phyloP scores from a whole-genome alignment of 2,797 vertebrate genomes.

The Chloroceryle amazona region DNA sequence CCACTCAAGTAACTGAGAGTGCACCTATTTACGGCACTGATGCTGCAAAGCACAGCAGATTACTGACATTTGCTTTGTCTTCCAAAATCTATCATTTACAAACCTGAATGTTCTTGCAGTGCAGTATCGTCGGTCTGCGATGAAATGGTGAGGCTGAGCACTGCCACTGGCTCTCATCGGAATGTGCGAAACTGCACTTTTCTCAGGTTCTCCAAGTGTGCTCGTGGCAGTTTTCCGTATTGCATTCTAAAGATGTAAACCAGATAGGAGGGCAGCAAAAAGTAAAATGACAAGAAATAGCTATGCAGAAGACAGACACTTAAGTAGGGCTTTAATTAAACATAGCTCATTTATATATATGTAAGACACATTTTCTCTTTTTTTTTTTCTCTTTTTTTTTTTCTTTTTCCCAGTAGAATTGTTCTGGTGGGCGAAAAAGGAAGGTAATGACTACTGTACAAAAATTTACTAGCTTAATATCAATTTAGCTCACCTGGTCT shows the following conservation, averaged over 20 bases:
- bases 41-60: neutral
- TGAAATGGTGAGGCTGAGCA: slow-evolving; percentile 42
- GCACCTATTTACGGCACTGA: neutral
- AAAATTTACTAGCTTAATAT: neutral
- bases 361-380: neutral
- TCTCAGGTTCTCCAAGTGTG: slow-evolving; percentile 19
- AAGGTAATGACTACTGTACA: neutral
- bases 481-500: neutral
- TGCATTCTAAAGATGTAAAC: slow-evolving; percentile 25
- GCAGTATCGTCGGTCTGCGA: slow-evolving; percentile 29
- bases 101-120: slow-evolving; percentile 21
- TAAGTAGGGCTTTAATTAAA: neutral
- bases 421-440: fast-evolving
- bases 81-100: slow-evolving; percentile 23
- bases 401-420: neutral
- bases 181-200: slow-evolving; percentile 54
- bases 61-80: slow-evolving; percentile 20
- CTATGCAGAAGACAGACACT: neutral
- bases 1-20: neutral
- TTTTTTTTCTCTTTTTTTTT: neutral
- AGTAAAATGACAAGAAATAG: neutral
- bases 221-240: neutral
- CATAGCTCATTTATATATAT: neutral
- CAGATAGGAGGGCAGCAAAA: neutral
- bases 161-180: slow-evolving; percentile 39